Base-by-base conservation (phyloP, 2,888 invertebrate genomes). In the Drosophila meridionalis region DNA sequence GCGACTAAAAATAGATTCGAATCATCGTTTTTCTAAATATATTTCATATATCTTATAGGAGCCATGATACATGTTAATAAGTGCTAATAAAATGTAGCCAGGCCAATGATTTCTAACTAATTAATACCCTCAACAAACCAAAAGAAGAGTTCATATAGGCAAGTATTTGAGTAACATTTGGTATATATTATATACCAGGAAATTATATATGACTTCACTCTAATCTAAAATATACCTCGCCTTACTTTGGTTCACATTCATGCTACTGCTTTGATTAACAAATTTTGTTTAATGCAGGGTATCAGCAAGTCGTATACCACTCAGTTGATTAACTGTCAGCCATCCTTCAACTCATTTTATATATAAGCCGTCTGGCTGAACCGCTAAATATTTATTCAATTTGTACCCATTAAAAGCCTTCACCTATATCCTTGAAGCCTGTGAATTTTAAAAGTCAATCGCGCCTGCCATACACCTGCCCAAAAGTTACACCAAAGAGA, bases 391-490 rank as follows among this genome's bases (percentile, higher is more conserved):
- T n/a, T 9, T 50, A 8, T 4, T 32, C 12, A 52, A 52, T 52
- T 48, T n/a, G 8, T 4, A 3, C 9, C 9, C 36, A n/a, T 20
- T 20, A 20, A 12, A 20, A 36, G 12, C 6, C 34, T 52, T 36
- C 34, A 36, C 6, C 11, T 26, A 34, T 20, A 36, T 34, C 52
- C 52, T 52, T 36, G 34, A 36, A 36, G 52, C 52, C n/a, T 76
- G 76, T 30, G 76, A 76, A 76, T 42, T 26, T 8, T n/a, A 26
- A 3, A n/a, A 20, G 12, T 4, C 4, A 26, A 8, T 34, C 11
- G 7, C 78, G 73, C 52, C 72, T 76, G 76, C 30, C 7, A 30
- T 14, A 48, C 48, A 48, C 30, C 55, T 55, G 53, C 28, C 26
- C 20, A 56, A 20, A n/a, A 40, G 43, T 53, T 53, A 4, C 2